Evolutionary conservation across 2,797 vertebrate species (phyloP).

Genomic region (Sciurus carolinensis): DNA sequence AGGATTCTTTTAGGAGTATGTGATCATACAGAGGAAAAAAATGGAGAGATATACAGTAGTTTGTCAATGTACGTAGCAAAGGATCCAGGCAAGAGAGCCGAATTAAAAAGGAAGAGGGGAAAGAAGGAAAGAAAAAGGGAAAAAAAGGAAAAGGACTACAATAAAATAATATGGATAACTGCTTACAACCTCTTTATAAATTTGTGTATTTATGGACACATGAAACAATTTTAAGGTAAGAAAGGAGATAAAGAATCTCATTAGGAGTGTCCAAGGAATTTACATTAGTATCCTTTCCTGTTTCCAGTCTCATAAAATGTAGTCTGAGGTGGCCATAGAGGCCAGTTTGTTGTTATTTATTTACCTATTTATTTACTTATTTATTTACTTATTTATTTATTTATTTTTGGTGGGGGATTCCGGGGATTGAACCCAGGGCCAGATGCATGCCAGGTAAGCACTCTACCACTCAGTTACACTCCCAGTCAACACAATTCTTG

Average conservation of each 20-base stretch:
- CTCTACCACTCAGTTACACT: background rate
- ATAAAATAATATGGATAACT: conserved; percentile 29
- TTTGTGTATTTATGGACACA: background rate
- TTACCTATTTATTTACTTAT: no score
- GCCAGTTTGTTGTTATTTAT: background rate
- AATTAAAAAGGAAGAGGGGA: background rate
- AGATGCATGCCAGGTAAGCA: no score
- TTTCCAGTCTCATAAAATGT: conserved; percentile 24
- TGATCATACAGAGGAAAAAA: background rate
- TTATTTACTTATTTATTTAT: no score
- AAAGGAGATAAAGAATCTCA: conserved; percentile 7
- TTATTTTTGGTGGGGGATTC: background rate
- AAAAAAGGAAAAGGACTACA: background rate
- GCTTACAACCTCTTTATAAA: conserved; percentile 31
- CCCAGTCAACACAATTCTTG: background rate
- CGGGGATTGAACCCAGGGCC: background rate
- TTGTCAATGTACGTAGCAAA: conserved; percentile 5
- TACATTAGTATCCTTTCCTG: background rate
- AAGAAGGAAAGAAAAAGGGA: background rate
- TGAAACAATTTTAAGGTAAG: conserved; percentile 46
- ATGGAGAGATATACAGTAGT: background rate
- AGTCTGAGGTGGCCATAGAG: background rate
- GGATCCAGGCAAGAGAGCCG: background rate
- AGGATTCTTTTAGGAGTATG: background rate
- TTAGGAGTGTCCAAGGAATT: background rate